Conservation (phyloP, 2,888 invertebrate species). For the Xylophagus ater region DNA sequence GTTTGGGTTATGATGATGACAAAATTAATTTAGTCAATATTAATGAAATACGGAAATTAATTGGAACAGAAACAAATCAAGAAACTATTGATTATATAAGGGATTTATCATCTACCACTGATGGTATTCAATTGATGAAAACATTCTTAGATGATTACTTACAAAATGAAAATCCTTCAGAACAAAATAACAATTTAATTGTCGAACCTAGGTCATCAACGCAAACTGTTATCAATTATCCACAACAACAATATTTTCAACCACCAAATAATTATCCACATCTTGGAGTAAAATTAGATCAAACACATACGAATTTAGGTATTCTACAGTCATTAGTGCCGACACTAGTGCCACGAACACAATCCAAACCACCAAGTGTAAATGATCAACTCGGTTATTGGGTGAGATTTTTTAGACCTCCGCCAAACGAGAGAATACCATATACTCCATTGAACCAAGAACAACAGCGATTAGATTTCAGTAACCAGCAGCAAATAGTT, state of each 20-base stretch:
- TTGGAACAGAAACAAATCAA: conserved; percentile 11
- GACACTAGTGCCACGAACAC: not conserved
- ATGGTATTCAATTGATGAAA: conserved; percentile 11
- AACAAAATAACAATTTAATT: not conserved
- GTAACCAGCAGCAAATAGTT: not conserved
- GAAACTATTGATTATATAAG: conserved; percentile 12
- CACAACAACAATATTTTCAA: not conserved
- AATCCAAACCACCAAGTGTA: too few species aligned
- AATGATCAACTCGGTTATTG: not conserved
- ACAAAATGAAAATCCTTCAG: not conserved
- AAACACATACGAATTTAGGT: not conserved
- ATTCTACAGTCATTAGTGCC: not conserved
- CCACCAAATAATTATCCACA: not conserved
- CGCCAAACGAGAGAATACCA: not conserved
- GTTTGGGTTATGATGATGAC: not conserved
- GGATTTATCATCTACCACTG: conserved; percentile 10
- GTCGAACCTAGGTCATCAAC: not conserved
- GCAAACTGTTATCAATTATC: not conserved
- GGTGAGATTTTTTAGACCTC: not conserved
- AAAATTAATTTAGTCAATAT: not conserved
- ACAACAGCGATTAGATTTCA: not conserved
- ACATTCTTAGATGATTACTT: not conserved
- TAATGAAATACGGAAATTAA: not conserved
- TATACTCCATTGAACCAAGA: not conserved
- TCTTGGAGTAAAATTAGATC: not conserved